Evolutionary conservation across 1,140 invertebrate genomes (phyloP).

Genomic region (Camponotus vicinus): DNA sequence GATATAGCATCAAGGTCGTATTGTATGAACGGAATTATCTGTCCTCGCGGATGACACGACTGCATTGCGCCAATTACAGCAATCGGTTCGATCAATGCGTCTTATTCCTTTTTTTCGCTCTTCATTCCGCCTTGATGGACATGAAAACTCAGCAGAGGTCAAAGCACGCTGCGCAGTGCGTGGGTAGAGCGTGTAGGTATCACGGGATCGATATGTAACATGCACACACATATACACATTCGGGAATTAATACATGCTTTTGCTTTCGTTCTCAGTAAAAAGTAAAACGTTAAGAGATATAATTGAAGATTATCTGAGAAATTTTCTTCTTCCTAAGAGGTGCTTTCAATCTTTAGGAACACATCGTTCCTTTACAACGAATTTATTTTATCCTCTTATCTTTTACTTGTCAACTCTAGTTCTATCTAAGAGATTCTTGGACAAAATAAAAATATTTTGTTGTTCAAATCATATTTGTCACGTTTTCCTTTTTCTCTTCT

Average conservation of each 20-base stretch:
- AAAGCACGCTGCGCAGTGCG: slow-evolving; percentile 36
- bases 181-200: slow-evolving; percentile 28
- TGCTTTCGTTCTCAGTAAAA: neutral
- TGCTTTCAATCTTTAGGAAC: neutral
- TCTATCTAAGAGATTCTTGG: neutral
- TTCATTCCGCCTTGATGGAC: neutral
- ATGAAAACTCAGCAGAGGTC: slow-evolving; percentile 10
- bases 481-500: neutral
- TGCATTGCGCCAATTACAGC: slow-evolving; percentile 82
- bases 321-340: neutral
- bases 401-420: neutral
- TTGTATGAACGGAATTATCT: slow-evolving; percentile 83
- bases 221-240: neutral
- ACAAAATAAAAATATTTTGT: slow-evolving; percentile 14
- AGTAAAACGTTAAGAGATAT: neutral
- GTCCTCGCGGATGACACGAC: slow-evolving; percentile 81
- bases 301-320: slow-evolving; percentile 8
- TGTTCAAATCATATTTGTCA: slow-evolving; percentile 2
- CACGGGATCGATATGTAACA: slow-evolving; percentile 20
- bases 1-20: slow-evolving; percentile 82
- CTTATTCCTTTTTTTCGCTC: slow-evolving; percentile 43
- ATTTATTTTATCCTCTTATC: neutral
- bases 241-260: neutral
- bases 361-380: neutral
- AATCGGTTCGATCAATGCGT: slow-evolving; percentile 70